These are phyloP conservation scores for Lysandra coridon DNA, from an alignment of 2,888 invertebrate species.

Conservation along the genomic window DNA sequence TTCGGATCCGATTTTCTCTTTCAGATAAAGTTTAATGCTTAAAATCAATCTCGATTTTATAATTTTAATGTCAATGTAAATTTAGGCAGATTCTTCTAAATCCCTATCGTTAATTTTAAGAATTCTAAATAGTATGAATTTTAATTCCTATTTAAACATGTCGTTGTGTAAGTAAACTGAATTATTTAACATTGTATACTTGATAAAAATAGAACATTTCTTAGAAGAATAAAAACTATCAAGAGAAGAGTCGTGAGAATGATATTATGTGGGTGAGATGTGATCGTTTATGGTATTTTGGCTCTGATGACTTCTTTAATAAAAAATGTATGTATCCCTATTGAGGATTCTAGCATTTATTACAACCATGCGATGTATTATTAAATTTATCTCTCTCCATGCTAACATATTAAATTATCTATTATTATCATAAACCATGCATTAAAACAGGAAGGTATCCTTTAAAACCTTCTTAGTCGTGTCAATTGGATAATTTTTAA, in stretches of 20 bases:
- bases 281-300: slow-evolving; percentile 44
- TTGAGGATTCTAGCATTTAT: slow-evolving; percentile 26
- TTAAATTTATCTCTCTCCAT: slow-evolving; percentile 22
- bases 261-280: slow-evolving; percentile 31
- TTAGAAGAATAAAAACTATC: slow-evolving; percentile 23
- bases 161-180: neutral
- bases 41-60: neutral
- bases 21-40: neutral
- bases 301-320: slow-evolving; percentile 44
- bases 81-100: neutral
- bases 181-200: neutral
- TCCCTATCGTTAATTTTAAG: neutral
- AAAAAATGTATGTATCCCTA: slow-evolving; percentile 35
- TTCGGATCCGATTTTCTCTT: neutral
- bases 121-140: neutral
- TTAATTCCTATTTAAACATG: neutral
- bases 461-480: slow-evolving; percentile 26
- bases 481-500: slow-evolving; percentile 15
- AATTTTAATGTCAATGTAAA: neutral
- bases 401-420: slow-evolving; percentile 24
- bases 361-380: slow-evolving; percentile 30
- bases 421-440: slow-evolving; percentile 28
- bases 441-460: slow-evolving; percentile 29
- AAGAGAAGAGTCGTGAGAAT: slow-evolving; percentile 24
- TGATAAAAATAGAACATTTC: slow-evolving; percentile 17